phyloP scores from a whole-genome alignment of 2,113 vertebrate genomes.

The Oryzias woworae region DNA sequence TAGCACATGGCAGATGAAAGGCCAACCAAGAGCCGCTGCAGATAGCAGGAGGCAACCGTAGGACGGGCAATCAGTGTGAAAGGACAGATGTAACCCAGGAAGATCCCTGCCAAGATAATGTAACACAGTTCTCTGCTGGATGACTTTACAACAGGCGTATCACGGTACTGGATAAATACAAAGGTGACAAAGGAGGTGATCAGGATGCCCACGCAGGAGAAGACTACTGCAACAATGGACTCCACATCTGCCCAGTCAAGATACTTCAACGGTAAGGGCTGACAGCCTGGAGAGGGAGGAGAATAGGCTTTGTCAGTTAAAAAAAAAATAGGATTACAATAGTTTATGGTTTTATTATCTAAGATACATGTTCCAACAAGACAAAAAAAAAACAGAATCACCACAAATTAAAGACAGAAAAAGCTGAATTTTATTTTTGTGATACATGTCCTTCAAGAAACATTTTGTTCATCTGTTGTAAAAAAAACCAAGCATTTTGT shows the following conservation, averaged over 20 bases:
- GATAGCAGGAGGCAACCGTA: slow-evolving; percentile 91
- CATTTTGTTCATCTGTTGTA: too few relatives aligned
- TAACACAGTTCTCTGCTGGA: slow-evolving; percentile 98
- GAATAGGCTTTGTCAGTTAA: slow-evolving; percentile 1
- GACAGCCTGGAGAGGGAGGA: slow-evolving; percentile 81
- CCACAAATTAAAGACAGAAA: too few relatives aligned
- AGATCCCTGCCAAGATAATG: slow-evolving; percentile 96
- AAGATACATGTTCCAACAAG: too few relatives aligned
- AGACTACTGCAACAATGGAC: slow-evolving; percentile 93
- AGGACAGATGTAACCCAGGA: slow-evolving; percentile 95
- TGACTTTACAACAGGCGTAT: slow-evolving; percentile 98
- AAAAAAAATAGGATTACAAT: background rate
- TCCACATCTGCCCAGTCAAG: slow-evolving; percentile 96
- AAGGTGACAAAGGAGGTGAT: slow-evolving; percentile 97
- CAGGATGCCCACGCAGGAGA: slow-evolving; percentile 95
- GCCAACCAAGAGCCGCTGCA: slow-evolving; percentile 95
- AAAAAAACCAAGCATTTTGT: too few relatives aligned
- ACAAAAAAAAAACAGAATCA: too few relatives aligned
- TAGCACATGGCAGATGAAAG: slow-evolving; percentile 98
- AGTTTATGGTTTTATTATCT: too few relatives aligned
- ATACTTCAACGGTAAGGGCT: slow-evolving; percentile 88
- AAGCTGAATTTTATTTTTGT: too few relatives aligned
- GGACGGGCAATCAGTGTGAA: slow-evolving; percentile 95
- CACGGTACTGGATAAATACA: slow-evolving; percentile 95
- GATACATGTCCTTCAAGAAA: too few relatives aligned